Conservation (phyloP, 2,888 invertebrate species). For the Gisinianus flammeolus region DNA sequence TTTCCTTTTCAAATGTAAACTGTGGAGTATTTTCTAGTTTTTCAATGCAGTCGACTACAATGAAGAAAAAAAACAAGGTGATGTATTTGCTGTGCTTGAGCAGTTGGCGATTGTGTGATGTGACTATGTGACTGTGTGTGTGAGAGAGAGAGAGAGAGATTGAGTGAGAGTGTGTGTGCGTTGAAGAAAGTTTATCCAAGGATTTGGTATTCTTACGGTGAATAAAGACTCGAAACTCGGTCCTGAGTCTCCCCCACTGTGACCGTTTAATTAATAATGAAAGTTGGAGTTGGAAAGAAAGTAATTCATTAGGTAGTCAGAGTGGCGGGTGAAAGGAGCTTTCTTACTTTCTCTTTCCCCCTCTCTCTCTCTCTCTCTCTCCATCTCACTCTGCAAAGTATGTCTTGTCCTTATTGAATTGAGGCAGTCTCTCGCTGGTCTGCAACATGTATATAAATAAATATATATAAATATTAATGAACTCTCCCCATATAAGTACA, state of each 20-base stretch:
- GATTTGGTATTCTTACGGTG: conserved; percentile 31
- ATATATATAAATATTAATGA: no score
- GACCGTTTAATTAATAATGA: conserved; percentile 58
- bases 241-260: conserved; percentile 49
- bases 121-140: no score
- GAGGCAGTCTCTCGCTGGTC: no score
- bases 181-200: conserved; percentile 27
- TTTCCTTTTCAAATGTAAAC: no score
- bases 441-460: no score
- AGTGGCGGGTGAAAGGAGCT: conserved; percentile 17
- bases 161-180: conserved; percentile 3
- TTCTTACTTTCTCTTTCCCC: neutral
- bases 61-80: no score
- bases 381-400: neutral
- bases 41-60: no score
- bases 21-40: no score
- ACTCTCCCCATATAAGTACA: no score
- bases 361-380: conserved; percentile 4
- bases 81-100: no score
- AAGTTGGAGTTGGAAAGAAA: conserved; percentile 54
- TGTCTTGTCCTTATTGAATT: conserved; percentile 28
- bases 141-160: no score
- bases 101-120: no score
- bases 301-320: conserved; percentile 53
- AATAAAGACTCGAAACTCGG: neutral